Percentiles rank a stretch among this genome's conserved stretches.
Evolutionary conservation across 2,888 invertebrate genomes (phyloP).

Genomic region (Eupithecia vulgata): DNA sequence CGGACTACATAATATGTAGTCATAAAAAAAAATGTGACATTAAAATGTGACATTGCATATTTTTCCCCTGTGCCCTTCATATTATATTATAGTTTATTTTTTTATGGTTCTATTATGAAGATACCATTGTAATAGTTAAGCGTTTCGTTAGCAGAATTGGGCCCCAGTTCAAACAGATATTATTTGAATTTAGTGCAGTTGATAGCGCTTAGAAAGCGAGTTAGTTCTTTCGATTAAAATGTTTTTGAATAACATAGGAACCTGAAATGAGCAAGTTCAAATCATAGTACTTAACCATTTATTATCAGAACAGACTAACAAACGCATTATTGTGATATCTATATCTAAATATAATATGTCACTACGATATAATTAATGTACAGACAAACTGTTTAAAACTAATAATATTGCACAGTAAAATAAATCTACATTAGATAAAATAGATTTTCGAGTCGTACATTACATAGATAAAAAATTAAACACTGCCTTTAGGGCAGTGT

Average conservation of each 20-base stretch:
- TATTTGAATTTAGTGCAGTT: neutral
- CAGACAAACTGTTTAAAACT: constrained; percentile 47
- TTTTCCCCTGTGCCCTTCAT: too few relatives aligned
- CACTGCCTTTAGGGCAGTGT: too few relatives aligned
- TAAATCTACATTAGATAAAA: constrained; percentile 7
- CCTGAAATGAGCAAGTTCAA: constrained; percentile 13
- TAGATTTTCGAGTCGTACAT: neutral
- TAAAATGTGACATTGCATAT: too few relatives aligned
- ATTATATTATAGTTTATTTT: too few relatives aligned
- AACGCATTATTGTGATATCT: constrained; percentile 64
- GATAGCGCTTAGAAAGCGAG: constrained; percentile 7
- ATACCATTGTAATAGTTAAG: too few relatives aligned
- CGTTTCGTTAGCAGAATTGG: too few relatives aligned
- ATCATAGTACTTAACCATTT: constrained; percentile 48
- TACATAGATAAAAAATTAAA: neutral
- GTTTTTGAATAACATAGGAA: neutral
- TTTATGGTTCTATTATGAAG: too few relatives aligned
- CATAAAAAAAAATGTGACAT: too few relatives aligned
- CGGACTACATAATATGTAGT: too few relatives aligned
- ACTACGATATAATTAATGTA: constrained; percentile 43
- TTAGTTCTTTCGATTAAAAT: constrained; percentile 44
- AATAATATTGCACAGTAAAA: constrained; percentile 22
- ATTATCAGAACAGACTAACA: constrained; percentile 70
- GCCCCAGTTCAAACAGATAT: neutral
- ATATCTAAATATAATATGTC: constrained; percentile 62